Base-by-base conservation (phyloP, 2,888 invertebrate genomes). In the Villa cingulata region DNA sequence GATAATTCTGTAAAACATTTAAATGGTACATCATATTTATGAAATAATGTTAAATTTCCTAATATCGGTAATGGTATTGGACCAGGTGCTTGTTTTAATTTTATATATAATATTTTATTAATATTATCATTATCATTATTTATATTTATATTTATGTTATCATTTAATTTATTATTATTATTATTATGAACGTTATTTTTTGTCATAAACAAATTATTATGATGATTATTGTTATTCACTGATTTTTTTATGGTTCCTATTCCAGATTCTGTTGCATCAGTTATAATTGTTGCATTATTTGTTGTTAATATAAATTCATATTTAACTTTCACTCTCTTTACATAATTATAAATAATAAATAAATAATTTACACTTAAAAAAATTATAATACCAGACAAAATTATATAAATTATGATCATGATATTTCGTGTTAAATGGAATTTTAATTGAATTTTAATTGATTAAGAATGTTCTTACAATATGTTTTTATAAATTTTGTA, bases 11-110 rank as follows among this genome's bases (percentile, higher is more conserved):
- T 79, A 56, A 86, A 84, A 2, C 77, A 77, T 56, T 81, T 77
- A 58, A 84, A 85, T 0, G 86, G 85, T 17, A 76, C 76, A 42
- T 77, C 77, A 53, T 73, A 70, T 48, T 74, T 67, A 42, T 75
- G 77, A 48, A 86, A 66, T 23, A 81, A 72, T 62, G 80, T 78
- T 52, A 86, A 68, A 63, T 78, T 81, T 17, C 86, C 86, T 45
- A 86, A 68, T 1, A 86, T 55, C 1, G 86, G 86, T 67, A 72
- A 74, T 14, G 80, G 75, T n/a, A 65, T 59, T 0, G 83, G 84
- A 1, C 84, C 84, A 42, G 83, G 83, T 15, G 80, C 75, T 53
- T 70, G 63, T 45, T 55, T 54, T 41, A 57, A 55, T 19, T 51
- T 46, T 43, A 42, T 51, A 32, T 12, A 32, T 12, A 5, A 12